These are phyloP conservation scores for Heliornis fulica DNA, from an alignment of 2,113 vertebrate genomes.

Conservation along the genomic window DNA sequence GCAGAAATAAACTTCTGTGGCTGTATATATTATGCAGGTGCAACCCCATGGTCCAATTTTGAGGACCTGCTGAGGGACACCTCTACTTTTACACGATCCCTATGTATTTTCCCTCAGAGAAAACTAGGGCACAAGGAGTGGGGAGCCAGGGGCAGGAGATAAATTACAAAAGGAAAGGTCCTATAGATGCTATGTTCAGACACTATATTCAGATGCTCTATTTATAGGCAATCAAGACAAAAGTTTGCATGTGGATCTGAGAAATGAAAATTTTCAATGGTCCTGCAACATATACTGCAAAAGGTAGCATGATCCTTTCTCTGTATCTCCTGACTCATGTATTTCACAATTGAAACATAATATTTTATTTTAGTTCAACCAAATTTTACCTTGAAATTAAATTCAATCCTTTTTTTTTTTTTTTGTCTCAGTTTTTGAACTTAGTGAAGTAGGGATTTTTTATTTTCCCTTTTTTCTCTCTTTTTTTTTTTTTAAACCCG, in stretches of 20 bases:
- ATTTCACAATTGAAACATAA: neutral
- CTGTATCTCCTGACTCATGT: neutral
- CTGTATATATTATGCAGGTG: neutral
- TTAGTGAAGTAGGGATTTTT: too few relatives aligned
- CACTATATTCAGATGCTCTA: neutral
- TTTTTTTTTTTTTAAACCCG: too few relatives aligned
- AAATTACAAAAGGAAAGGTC: neutral
- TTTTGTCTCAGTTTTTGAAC: too few relatives aligned
- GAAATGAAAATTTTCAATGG: neutral
- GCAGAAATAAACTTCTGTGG: neutral
- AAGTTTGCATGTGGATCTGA: neutral
- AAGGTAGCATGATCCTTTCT: neutral
- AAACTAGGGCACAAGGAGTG: rapidly evolving
- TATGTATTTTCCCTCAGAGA: neutral
- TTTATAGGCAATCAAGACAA: neutral
- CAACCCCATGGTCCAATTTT: neutral
- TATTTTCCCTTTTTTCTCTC: too few relatives aligned
- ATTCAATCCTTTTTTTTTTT: too few relatives aligned
- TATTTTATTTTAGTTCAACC: neutral
- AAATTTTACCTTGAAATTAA: neutral
- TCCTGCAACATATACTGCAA: rapidly evolving
- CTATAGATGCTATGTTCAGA: neutral
- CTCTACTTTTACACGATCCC: neutral
- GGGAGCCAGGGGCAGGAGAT: neutral
- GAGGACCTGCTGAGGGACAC: neutral